These are phyloP conservation scores for Cassiopea xamachana DNA, from an alignment of 30 jellyfish, hydroid and myxozoan species.

Conservation along the genomic window DNA sequence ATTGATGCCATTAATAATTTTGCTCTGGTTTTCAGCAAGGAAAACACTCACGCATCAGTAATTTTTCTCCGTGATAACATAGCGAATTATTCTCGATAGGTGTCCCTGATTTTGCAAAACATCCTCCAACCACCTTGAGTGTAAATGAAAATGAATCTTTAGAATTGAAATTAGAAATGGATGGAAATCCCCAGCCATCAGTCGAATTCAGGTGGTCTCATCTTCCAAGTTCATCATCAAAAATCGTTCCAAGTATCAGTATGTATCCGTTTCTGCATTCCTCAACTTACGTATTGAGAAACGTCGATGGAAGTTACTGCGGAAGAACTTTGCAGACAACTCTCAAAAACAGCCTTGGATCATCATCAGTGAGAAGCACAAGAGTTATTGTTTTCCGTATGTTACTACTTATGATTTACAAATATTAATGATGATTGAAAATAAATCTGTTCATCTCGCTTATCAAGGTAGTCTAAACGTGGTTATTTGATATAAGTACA, in stretches of 20 bases:
- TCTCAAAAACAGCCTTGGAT: slow-evolving; percentile 21
- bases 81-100: not conserved
- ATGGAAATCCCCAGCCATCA: slow-evolving; percentile 49
- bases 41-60: no score
- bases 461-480: not conserved
- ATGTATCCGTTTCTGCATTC: not conserved
- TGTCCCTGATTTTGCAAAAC: not conserved
- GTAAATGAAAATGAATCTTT: slow-evolving; percentile 9
- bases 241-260: not conserved
- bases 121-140: not conserved
- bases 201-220: slow-evolving; percentile 33
- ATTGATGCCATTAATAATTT: no score
- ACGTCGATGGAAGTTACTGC: slow-evolving; percentile 20
- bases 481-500: not conserved
- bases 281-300: slow-evolving; percentile 1
- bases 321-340: slow-evolving; percentile 18
- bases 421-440: not conserved
- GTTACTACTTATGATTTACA: not conserved
- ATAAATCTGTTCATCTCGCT: not conserved
- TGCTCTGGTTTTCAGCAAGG: no score
- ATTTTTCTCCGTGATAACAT: no score
- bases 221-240: not conserved
- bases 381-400: slow-evolving; percentile 16
- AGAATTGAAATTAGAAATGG: slow-evolving; percentile 21
- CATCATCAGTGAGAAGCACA: not conserved